Percentiles rank a stretch among this genome's conserved stretches.
Evolutionary conservation across 2,888 invertebrate species (phyloP).

Genomic region (Pharmacophagus antenor): DNA sequence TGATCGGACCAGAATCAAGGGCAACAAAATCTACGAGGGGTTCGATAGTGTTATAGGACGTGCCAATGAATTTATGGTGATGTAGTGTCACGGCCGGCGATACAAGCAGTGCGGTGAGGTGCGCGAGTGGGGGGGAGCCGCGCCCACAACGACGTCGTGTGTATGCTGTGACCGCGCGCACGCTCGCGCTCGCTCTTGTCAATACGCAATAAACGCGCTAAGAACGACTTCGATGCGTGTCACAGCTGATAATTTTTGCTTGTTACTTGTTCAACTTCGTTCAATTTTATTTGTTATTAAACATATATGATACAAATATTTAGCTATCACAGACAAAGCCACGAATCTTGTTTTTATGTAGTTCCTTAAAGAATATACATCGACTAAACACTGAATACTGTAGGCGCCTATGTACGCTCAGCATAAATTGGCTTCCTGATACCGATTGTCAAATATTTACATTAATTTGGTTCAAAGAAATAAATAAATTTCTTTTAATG

Average conservation of each 20-base stretch:
- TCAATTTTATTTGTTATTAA: not conserved
- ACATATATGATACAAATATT: not conserved
- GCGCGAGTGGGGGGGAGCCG: conserved; percentile 41
- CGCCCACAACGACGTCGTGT: conserved; percentile 58
- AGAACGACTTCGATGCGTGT: conserved; percentile 28
- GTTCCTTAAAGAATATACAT: too few species aligned
- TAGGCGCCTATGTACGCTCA: too few species aligned
- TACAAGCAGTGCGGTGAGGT: conserved; percentile 40
- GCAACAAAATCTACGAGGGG: conserved; percentile 14
- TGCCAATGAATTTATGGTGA: conserved; percentile 33
- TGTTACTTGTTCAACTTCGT: not conserved
- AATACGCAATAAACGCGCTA: conserved; percentile 58
- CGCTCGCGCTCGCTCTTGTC: conserved; percentile 45
- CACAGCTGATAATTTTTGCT: conserved; percentile 7
- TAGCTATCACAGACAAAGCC: not conserved
- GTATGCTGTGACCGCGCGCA: conserved; percentile 56
- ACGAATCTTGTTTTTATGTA: not conserved
- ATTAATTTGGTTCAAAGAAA: too few species aligned
- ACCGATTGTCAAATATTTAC: too few species aligned
- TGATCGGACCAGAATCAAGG: conserved; percentile 9
- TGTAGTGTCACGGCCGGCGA: conserved; percentile 44
- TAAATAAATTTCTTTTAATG: too few species aligned
- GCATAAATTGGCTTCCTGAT: too few species aligned
- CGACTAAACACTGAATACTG: too few species aligned
- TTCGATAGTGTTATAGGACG: conserved; percentile 24